Evolutionary conservation across 2,888 invertebrate species (phyloP).

Genomic region (Leucania comma): DNA sequence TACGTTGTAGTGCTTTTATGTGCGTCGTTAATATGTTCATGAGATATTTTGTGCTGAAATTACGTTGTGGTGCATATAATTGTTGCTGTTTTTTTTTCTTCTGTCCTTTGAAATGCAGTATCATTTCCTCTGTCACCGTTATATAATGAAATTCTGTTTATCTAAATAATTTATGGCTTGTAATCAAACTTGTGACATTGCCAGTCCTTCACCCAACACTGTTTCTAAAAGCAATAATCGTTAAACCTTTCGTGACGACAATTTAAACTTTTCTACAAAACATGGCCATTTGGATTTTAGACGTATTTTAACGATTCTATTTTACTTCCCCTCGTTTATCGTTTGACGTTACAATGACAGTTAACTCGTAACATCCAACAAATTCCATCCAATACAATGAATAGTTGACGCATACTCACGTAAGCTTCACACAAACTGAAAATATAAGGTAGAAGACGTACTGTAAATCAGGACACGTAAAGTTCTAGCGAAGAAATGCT

Average conservation of each 20-base stretch:
- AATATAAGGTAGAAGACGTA: conserved; percentile 33
- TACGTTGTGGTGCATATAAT: background rate
- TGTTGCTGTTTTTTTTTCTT: background rate
- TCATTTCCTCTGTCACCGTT: background rate
- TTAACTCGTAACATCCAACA: conserved; percentile 29
- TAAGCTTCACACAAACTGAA: conserved; percentile 29
- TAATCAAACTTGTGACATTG: conserved; percentile 23
- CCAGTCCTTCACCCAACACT: background rate
- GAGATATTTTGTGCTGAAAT: conserved; percentile 11
- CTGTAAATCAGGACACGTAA: conserved; percentile 48
- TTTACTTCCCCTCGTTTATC: conserved; percentile 47
- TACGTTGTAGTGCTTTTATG: conserved; percentile 40
- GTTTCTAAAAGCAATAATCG: conserved; percentile 34
- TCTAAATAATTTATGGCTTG: conserved; percentile 10
- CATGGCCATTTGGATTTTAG: conserved; percentile 27
- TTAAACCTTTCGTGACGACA: conserved; percentile 44
- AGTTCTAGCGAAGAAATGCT: conserved; percentile 45
- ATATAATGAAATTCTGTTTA: conserved; percentile 12
- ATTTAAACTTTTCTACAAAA: conserved; percentile 50
- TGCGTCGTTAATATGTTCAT: conserved; percentile 25
- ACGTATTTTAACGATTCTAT: conserved; percentile 41
- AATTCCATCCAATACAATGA: conserved; percentile 31
- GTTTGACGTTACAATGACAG: conserved; percentile 31
- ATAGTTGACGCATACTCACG: conserved; percentile 20
- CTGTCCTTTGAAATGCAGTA: background rate